Conservation (phyloP, 2,113 vertebrate species). For the Cervus canadensis region DNA sequence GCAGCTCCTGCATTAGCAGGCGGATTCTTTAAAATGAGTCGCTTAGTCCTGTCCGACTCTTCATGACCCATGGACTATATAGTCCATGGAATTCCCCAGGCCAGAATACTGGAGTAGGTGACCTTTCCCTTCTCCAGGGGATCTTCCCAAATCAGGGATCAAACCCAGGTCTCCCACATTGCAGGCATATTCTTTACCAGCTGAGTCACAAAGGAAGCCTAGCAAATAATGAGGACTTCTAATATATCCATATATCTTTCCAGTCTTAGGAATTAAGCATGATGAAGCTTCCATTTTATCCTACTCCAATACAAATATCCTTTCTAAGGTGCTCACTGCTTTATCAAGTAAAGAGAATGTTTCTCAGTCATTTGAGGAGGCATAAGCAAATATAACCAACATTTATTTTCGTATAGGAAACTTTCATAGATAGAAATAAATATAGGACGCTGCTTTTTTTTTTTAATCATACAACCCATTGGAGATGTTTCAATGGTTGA, state of each 20-base stretch:
- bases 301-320: not conserved
- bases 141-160: not conserved
- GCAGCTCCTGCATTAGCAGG: not conserved
- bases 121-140: not conserved
- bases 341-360: not conserved
- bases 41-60: not conserved
- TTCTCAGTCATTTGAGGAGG: not conserved
- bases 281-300: not conserved
- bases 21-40: not conserved
- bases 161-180: not conserved
- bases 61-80: not conserved
- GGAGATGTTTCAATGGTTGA: not conserved
- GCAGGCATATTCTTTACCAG: not conserved
- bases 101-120: not conserved
- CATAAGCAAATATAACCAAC: not conserved
- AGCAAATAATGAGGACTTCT: not conserved
- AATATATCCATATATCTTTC: not conserved
- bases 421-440: not conserved
- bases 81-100: not conserved
- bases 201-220: not conserved
- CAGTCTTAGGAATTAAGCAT: not conserved
- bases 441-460: not conserved
- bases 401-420: not conserved
- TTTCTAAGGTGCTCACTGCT: not conserved
- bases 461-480: not conserved